Evolutionary conservation across 2,888 invertebrate species (phyloP).

Genomic region (Encarsia formosa): DNA sequence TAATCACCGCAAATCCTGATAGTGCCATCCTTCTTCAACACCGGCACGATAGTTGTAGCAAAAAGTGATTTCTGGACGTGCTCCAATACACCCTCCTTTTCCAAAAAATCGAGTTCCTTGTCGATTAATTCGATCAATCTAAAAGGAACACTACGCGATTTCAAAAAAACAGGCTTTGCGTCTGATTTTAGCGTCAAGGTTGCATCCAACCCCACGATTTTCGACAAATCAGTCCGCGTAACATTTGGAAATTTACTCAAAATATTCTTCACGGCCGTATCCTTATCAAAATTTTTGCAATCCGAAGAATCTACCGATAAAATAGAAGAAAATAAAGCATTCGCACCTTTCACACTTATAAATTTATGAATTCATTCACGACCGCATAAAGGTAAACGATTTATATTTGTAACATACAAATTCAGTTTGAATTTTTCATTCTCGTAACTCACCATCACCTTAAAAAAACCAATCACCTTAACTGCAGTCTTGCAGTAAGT

Average conservation of each 20-base stretch:
- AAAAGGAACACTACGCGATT: neutral
- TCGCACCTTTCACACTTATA: neutral
- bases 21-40: neutral
- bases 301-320: neutral
- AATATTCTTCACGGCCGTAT: neutral
- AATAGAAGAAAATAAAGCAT: neutral
- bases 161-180: neutral
- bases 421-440: neutral
- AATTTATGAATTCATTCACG: neutral
- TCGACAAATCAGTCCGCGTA: neutral
- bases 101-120: slow-evolving; percentile 15
- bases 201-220: neutral
- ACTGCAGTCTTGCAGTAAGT: neutral
- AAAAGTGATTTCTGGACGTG: slow-evolving; percentile 32
- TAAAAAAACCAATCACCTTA: neutral
- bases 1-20: slow-evolving; percentile 8
- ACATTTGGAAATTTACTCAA: neutral
- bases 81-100: slow-evolving; percentile 28
- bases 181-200: neutral
- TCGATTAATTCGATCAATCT: neutral
- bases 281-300: neutral
- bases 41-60: slow-evolving; percentile 32
- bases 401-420: neutral
- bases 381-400: neutral
- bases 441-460: neutral